Percentiles rank a stretch among this genome's conserved stretches.
phyloP scores from a whole-genome alignment of 2,797 vertebrate genomes.

The Rhinophrynus dorsalis region DNA sequence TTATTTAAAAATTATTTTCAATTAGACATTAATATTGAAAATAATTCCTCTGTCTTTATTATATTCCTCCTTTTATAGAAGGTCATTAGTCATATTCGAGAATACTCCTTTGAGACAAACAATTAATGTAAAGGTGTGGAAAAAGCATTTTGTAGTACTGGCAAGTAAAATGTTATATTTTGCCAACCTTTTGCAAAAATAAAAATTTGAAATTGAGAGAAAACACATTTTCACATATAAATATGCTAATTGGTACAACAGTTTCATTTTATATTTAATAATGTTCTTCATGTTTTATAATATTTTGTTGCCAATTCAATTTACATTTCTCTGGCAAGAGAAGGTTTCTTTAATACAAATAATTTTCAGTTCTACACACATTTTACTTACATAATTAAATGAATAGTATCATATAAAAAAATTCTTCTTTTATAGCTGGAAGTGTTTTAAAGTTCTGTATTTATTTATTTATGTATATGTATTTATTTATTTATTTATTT shows the following conservation, averaged over 20 bases:
- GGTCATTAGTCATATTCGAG: no score
- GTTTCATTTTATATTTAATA: conserved; percentile 23
- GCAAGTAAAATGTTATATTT: background rate
- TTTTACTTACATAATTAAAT: no score
- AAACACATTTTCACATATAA: conserved; percentile 4
- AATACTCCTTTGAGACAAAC: no score
- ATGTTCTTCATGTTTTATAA: conserved; percentile 16
- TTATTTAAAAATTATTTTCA: no score
- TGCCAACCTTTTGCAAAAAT: conserved; percentile 6
- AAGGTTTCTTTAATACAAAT: background rate
- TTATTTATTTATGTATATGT: no score
- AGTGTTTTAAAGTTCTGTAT: no score
- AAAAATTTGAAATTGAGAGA: background rate
- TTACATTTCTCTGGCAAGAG: conserved; percentile 5
- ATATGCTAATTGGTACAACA: conserved; percentile 20
- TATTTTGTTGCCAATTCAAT: conserved; percentile 7
- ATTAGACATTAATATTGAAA: no score
- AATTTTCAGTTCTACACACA: background rate
- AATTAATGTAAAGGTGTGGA: background rate
- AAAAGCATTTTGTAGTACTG: background rate
- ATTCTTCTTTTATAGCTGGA: no score
- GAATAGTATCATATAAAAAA: no score
- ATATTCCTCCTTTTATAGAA: no score
- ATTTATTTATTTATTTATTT: no score
- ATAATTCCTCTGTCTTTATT: no score